Conservation (phyloP, 53 echinoderm and acorn worm species). For the Astropecten irregularis region DNA sequence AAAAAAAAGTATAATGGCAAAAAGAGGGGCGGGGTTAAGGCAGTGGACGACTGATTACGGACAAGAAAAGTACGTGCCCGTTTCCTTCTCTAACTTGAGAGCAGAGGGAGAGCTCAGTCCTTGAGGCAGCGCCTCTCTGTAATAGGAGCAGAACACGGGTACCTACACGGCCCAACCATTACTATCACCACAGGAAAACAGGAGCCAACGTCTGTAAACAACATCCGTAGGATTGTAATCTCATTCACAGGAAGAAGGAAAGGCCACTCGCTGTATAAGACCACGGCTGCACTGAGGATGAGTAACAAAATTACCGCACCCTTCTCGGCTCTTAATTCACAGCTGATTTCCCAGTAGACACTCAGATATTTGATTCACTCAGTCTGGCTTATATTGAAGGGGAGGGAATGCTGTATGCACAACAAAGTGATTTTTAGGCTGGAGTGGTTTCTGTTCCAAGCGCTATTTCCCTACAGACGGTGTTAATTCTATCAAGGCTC, state of each 20-base stretch:
- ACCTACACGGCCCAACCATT: constrained; percentile 40
- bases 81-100: neutral
- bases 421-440: constrained; percentile 34
- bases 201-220: constrained; percentile 56
- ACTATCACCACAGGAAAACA: constrained; percentile 46
- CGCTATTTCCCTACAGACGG: constrained; percentile 24
- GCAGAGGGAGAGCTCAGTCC: too few species aligned
- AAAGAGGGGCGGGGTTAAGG: too few species aligned
- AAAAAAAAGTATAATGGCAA: neutral
- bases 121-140: neutral
- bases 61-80: neutral
- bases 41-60: too few species aligned
- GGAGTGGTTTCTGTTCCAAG: neutral
- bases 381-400: neutral
- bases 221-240: constrained; percentile 55
- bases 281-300: too few species aligned
- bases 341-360: constrained; percentile 63
- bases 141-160: constrained; percentile 33
- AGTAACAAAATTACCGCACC: constrained; percentile 64
- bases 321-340: constrained; percentile 39
- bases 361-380: neutral
- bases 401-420: neutral
- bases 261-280: constrained; percentile 6
- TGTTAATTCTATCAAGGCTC: constrained; percentile 21
- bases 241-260: constrained; percentile 33